phyloP scores from a whole-genome alignment of 2,113 vertebrate species.

The Thamnaconus septentrionalis region DNA sequence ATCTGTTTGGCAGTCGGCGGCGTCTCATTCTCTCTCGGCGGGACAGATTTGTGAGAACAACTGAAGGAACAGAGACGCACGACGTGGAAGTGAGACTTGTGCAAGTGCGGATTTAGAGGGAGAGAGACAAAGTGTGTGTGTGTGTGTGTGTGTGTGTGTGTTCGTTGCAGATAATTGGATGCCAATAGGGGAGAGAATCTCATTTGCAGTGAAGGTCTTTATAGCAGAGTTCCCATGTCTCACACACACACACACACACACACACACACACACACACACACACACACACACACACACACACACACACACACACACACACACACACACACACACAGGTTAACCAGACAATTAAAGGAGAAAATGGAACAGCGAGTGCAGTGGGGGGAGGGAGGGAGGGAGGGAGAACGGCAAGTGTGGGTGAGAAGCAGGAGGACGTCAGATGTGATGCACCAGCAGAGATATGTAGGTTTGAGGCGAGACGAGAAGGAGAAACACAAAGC shows the following conservation, averaged over 20 bases:
- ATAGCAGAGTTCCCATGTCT: slow-evolving; percentile 46
- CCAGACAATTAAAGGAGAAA: slow-evolving; percentile 16
- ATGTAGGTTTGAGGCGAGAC: slow-evolving; percentile 1
- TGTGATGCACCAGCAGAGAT: background rate
- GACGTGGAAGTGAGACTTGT: slow-evolving; percentile 36
- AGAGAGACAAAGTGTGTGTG: background rate
- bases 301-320: too few relatives aligned
- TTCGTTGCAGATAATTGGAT: slow-evolving; percentile 41
- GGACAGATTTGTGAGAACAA: slow-evolving; percentile 30
- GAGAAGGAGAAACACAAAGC: background rate
- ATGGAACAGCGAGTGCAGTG: slow-evolving; percentile 11
- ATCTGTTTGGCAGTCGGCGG: slow-evolving; percentile 13
- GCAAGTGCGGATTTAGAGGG: background rate
- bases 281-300: background rate
- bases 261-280: slow-evolving; percentile 20
- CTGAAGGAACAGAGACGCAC: slow-evolving; percentile 30
- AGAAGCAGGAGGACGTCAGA: too few relatives aligned
- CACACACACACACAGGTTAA: slow-evolving; percentile 35
- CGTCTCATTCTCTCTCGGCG: background rate
- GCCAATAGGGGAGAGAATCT: slow-evolving; percentile 47
- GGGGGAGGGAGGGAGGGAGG: background rate
- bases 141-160: slow-evolving; percentile 9
- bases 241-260: slow-evolving; percentile 9
- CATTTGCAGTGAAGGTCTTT: slow-evolving; percentile 49
- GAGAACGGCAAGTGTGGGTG: background rate